Conservation (phyloP, 2,797 vertebrate genomes). For the Hemitrygon akajei region DNA sequence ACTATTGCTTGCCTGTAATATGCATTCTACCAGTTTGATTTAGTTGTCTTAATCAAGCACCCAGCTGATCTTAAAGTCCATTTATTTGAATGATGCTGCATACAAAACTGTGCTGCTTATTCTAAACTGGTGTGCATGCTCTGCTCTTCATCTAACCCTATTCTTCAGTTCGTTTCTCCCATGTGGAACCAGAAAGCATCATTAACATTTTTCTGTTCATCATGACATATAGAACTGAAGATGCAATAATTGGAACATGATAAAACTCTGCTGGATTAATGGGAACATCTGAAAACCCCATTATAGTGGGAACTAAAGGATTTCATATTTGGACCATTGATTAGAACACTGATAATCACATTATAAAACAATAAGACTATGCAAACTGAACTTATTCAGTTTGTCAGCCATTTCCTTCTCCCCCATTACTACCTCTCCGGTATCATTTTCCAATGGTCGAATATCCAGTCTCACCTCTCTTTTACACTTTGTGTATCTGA, state of each 20-base stretch:
- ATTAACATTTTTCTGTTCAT: neutral
- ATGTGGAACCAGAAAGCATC: neutral
- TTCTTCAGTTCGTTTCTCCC: neutral
- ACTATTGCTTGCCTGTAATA: neutral
- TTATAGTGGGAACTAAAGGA: neutral
- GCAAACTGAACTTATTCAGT: no score
- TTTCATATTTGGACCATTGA: neutral
- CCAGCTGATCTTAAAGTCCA: neutral
- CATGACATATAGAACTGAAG: neutral
- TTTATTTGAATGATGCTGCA: neutral
- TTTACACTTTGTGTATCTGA: no score
- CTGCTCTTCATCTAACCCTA: neutral
- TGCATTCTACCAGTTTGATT: neutral
- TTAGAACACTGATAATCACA: neutral
- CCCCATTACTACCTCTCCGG: no score
- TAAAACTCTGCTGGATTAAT: neutral
- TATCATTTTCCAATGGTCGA: no score
- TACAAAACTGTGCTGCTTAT: neutral
- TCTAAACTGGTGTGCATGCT: neutral
- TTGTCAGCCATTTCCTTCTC: no score
- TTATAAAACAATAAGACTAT: no score
- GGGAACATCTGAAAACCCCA: neutral
- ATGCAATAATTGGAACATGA: neutral
- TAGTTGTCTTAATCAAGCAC: neutral
- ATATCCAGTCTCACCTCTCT: no score